phyloP scores from a whole-genome alignment of 2,888 invertebrate genomes.

The Clepsis dumicolana region DNA sequence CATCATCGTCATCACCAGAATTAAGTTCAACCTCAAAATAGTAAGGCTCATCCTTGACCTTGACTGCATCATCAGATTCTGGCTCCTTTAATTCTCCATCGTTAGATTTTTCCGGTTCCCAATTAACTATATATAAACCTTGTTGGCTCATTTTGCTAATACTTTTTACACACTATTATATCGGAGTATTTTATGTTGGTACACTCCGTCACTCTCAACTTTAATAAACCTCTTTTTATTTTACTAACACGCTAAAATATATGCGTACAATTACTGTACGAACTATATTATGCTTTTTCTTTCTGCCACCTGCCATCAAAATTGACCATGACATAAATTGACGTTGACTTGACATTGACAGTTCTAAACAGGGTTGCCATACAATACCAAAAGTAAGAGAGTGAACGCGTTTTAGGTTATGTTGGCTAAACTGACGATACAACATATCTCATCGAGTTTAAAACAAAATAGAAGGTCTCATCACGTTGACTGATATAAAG shows the following conservation, averaged over 20 bases:
- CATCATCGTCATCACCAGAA: neutral
- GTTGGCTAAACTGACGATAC: neutral
- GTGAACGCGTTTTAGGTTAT: neutral
- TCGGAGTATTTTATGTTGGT: neutral
- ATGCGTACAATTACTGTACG: neutral
- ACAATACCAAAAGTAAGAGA: neutral
- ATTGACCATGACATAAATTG: neutral
- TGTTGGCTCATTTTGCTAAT: neutral
- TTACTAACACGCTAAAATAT: neutral
- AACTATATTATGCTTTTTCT: too few relatives aligned
- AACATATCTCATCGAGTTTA: neutral
- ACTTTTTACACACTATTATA: neutral
- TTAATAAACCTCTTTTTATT: neutral
- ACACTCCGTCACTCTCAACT: too few relatives aligned
- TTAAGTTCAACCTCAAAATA: neutral
- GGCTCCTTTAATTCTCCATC: neutral
- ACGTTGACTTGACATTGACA: neutral
- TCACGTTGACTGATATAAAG: too few relatives aligned
- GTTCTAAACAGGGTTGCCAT: neutral
- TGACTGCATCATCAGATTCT: neutral
- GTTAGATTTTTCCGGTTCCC: constrained; percentile 18
- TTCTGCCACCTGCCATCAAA: neutral
- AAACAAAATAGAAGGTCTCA: neutral
- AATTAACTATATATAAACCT: neutral
- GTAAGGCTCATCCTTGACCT: neutral